Conservation (phyloP, 2,888 invertebrate genomes). For the Alviniconcha strummeri region DNA sequence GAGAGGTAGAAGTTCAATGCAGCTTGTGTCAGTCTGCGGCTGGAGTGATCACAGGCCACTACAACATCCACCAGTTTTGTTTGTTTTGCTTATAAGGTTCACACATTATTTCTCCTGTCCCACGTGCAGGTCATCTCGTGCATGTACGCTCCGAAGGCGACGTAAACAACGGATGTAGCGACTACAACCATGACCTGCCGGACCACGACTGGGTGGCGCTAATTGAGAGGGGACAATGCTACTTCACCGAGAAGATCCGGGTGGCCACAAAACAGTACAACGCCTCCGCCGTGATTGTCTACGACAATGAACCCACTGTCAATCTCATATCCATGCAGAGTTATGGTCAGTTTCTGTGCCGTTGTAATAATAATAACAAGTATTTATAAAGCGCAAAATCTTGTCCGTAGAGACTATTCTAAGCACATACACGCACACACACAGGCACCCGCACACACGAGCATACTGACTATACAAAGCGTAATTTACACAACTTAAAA, state of each 20-base stretch:
- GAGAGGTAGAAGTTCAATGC: too few species aligned
- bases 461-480: too few species aligned
- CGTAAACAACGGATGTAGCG: constrained; percentile 16
- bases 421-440: too few species aligned
- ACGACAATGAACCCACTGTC: constrained; percentile 79
- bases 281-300: constrained; percentile 87
- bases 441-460: too few species aligned
- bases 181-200: constrained; percentile 45
- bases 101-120: not conserved
- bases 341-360: not conserved
- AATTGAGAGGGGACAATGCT: constrained; percentile 86
- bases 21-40: too few species aligned
- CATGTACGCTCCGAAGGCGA: constrained; percentile 18
- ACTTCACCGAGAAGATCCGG: constrained; percentile 87
- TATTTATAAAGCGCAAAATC: too few species aligned
- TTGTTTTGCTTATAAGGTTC: too few species aligned
- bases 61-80: too few species aligned
- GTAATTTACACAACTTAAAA: too few species aligned
- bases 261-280: constrained; percentile 82
- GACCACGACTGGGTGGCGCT: constrained; percentile 86
- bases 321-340: not conserved
- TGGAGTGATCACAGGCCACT: too few species aligned
- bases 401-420: too few species aligned
- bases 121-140: constrained; percentile 23
- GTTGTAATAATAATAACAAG: not conserved